Evolutionary conservation across 2,888 invertebrate species (phyloP), one percentile per base, ranked within the genome.

Genomic region (Barypeithes pellucidus): DNA sequence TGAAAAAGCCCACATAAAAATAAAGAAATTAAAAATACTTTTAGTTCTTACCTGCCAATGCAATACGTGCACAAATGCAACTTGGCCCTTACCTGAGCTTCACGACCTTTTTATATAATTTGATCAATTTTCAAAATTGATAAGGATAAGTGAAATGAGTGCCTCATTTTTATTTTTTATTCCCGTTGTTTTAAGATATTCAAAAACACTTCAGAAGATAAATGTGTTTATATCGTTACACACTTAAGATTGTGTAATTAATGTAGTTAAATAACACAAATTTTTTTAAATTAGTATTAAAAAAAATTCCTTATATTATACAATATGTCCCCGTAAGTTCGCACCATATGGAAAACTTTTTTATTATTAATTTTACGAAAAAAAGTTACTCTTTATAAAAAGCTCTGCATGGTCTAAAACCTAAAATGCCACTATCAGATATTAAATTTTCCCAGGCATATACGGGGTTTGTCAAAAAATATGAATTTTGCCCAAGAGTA

Each of bases 201-300:
- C 16, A 57, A 57, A 57, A 57, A 57, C 33, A 33, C 54, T 57
- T 57, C 14, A 57, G 16, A 57, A 36, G 33, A 33, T 57, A 33
- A 33, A 57, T 57, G 33, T 33, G 22, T 33, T 57, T 57, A 18
- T 54, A 5, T 54, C 16, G 33, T n/a, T 33, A 57, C 33, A 57
- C 54, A 57, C 54, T 57, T 50, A 20, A 22, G 20, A 22, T 50
- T n/a, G 43, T 43, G 7, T 43, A 16, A n/a, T n/a, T 43, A 43
- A 16, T 5, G 7, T 1, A n/a, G 8, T 16, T 16, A 5, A 43
- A 43, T 16, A n/a, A n/a, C n/a, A n/a, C n/a, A n/a, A n/a, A n/a
- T n/a, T n/a, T n/a, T n/a, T n/a, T n/a, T n/a, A n/a, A n/a, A n/a
- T n/a, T n/a, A n/a, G n/a, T n/a, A n/a, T n/a, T n/a, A n/a, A n/a